Conservation (phyloP, 2,888 invertebrate genomes). For the Tipula confusa region DNA sequence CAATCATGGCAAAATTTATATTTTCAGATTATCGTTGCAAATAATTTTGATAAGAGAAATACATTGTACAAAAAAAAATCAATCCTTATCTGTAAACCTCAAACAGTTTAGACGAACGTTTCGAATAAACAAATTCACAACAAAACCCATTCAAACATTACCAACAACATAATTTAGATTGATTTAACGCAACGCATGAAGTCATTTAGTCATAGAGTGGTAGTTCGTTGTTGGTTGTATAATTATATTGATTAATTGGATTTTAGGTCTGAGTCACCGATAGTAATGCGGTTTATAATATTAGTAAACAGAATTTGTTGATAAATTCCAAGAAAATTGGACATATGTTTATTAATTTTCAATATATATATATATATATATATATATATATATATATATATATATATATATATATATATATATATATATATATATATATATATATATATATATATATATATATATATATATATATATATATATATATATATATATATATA, state of each 20-base stretch:
- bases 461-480: neutral
- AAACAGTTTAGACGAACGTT: neutral
- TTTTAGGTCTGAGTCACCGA: neutral
- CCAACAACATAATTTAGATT: neutral
- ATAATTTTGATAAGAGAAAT: neutral
- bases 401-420: neutral
- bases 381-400: neutral
- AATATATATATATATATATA: neutral
- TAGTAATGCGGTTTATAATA: neutral
- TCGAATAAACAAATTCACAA: neutral
- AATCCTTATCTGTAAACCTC: neutral
- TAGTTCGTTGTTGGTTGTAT: neutral
- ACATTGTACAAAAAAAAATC: neutral
- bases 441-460: neutral
- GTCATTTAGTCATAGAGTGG: neutral
- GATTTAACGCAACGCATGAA: neutral
- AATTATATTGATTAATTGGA: neutral
- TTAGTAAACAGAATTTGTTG: neutral
- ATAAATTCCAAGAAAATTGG: neutral
- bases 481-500: too few relatives aligned
- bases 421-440: neutral
- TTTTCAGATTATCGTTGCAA: neutral
- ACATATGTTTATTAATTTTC: neutral
- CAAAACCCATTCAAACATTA: neutral
- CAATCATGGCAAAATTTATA: neutral